These are phyloP conservation scores for Anarrhichthys ocellatus DNA, from an alignment of 2,113 vertebrate genomes.

Conservation along the genomic window DNA sequence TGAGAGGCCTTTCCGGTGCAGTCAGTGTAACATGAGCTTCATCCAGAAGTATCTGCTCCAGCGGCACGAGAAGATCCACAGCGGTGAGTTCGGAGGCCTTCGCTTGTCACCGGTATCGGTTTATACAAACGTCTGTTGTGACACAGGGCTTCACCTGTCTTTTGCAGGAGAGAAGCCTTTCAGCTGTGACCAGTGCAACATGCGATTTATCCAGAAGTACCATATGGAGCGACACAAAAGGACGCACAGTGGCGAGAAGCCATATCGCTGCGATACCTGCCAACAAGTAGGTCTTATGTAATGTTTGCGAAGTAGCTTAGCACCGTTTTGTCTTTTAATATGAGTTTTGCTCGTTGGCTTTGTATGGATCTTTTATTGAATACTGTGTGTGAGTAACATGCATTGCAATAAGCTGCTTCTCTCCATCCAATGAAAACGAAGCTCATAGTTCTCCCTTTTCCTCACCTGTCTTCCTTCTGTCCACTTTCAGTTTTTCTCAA, in stretches of 20 bases:
- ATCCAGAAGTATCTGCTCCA: slow-evolving; percentile 99
- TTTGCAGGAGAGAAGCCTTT: slow-evolving; percentile 95
- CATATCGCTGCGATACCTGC: slow-evolving; percentile 98
- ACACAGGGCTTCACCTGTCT: not conserved
- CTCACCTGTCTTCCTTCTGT: not conserved
- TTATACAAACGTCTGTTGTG: not conserved
- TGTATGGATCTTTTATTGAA: not conserved
- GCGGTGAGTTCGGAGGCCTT: slow-evolving; percentile 80
- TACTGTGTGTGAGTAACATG: not conserved
- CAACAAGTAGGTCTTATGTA: slow-evolving; percentile 86
- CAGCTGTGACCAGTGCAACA: slow-evolving; percentile 98
- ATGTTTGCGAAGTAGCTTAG: not conserved
- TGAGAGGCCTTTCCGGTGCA: slow-evolving; percentile 98
- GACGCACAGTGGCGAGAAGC: slow-evolving; percentile 99
- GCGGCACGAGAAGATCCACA: slow-evolving; percentile 98
- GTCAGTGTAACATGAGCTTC: slow-evolving; percentile 99
- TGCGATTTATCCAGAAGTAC: slow-evolving; percentile 99
- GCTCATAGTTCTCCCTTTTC: not conserved
- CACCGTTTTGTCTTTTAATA: not conserved
- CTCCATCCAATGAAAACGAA: not conserved
- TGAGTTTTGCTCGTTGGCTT: not conserved
- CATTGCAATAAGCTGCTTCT: not conserved
- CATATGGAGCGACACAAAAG: slow-evolving; percentile 99
- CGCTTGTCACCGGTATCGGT: not conserved
- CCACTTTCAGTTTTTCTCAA: slow-evolving; percentile 92